Conservation (phyloP, 2,797 vertebrate species). For the Cirrhinus mrigala region DNA sequence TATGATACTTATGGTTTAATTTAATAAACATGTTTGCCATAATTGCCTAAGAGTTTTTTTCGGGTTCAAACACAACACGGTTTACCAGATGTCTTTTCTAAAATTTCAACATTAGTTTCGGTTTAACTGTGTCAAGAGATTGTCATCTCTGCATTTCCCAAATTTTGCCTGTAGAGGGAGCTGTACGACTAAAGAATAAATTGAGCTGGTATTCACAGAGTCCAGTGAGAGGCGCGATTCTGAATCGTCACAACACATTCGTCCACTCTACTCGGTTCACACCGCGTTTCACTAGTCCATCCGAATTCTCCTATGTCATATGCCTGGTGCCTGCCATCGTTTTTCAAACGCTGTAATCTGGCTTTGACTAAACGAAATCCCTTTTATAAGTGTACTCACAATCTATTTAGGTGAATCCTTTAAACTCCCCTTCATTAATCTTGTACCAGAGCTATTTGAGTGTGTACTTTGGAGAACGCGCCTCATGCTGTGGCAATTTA, state of each 20-base stretch:
- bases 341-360: neutral
- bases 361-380: neutral
- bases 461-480: neutral
- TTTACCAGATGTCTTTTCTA: neutral
- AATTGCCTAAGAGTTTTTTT: slow-evolving; percentile 32
- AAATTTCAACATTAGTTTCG: neutral
- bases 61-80: neutral
- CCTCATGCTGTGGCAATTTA: neutral
- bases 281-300: neutral
- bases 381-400: neutral
- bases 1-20: slow-evolving; percentile 75
- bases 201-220: neutral
- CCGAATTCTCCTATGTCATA: neutral
- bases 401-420: neutral
- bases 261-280: slow-evolving; percentile 25
- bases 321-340: neutral
- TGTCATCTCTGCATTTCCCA: neutral
- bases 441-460: neutral
- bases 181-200: neutral
- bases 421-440: neutral
- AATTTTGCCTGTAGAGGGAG: slow-evolving; percentile 7
- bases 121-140: neutral
- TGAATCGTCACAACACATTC: neutral
- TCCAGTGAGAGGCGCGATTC: slow-evolving; percentile 3
- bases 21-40: slow-evolving; percentile 77